phyloP scores from a whole-genome alignment of 2,888 invertebrate genomes.

The Cremastobaeus sp. region DNA sequence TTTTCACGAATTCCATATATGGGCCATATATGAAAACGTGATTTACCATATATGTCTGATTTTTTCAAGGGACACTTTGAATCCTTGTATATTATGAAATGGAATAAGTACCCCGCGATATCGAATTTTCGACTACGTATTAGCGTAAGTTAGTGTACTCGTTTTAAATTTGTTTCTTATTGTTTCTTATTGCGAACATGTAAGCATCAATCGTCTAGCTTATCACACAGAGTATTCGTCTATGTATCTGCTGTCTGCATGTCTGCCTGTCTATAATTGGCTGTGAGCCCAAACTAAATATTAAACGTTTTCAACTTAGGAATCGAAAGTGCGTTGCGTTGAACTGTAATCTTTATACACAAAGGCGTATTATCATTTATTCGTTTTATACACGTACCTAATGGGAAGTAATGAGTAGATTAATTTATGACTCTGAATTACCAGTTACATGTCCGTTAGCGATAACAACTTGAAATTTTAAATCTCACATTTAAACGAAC shows the following conservation, averaged over 20 bases:
- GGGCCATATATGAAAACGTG: no score
- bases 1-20: no score
- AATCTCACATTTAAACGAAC: conserved; percentile 39
- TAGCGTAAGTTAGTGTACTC: no score
- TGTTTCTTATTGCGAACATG: no score
- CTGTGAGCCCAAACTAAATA: conserved; percentile 62
- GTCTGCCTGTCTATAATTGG: conserved; percentile 64
- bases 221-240: conserved; percentile 26
- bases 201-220: conserved; percentile 28
- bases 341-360: conserved; percentile 57
- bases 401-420: conserved; percentile 45
- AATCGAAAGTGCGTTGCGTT: conserved; percentile 59
- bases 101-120: no score
- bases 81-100: no score
- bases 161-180: no score
- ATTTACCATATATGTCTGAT: no score
- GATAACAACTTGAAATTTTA: conserved; percentile 27
- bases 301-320: conserved; percentile 59
- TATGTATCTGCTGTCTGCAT: conserved; percentile 54
- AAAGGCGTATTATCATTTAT: conserved; percentile 57
- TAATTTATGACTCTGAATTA: conserved; percentile 43
- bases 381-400: conserved; percentile 56
- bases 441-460: conserved; percentile 51
- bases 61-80: no score
- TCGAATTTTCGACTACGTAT: no score